Base-by-base conservation (phyloP, 2,113 vertebrate genomes). In the Cariama cristata region DNA sequence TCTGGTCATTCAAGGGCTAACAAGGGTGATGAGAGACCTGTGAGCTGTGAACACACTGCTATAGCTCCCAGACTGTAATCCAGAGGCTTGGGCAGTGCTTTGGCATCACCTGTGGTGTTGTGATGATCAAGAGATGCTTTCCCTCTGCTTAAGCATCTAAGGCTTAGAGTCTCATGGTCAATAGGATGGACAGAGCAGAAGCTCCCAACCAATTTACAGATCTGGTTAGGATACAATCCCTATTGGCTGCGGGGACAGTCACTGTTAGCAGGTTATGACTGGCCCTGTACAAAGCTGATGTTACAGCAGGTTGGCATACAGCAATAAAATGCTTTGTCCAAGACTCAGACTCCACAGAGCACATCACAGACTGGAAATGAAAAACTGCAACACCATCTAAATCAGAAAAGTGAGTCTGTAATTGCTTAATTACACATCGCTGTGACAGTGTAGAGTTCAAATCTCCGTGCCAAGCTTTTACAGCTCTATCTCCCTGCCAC, bases 191-290 rank as follows among this genome's bases (percentile, higher is more conserved):
- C n/a, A 42, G 30, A 81, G 35, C 26, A 73, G 53, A 74, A 84
- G 27, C 16, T 83, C 62, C 11, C 55, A 35, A 14, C 8, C 27
- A 38, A 2, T 50, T 22, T 44, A 63, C 20, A 74, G 55, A n/a
- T 64, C 24, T 26, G 24, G 24, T 66, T 66, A 59, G 30, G 27
- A 75, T 5, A 71, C 0, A 0, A 5, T 62, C 20, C 14, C 60
- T 1, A 1, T 8, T 19, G 33, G n/a, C 50, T 59, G 44, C 1
- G 0, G 5, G 32, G 45, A 45, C 63, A 76, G 33, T 42, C n/a
- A 11, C 38, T 32, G n/a, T 52, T 14, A 45, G 38, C 33, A 45
- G 32, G 40, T 47, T 45, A 24, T 5, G 12, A 49, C 45, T n/a
- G 23, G 60, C 26, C 47, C 40, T 40, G 10, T 59, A 64, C 32